Percentiles rank a stretch among this genome's conserved stretches.
Evolutionary conservation across 2,888 invertebrate genomes (phyloP).

Genomic region (Pycnomerus fuliginosus): DNA sequence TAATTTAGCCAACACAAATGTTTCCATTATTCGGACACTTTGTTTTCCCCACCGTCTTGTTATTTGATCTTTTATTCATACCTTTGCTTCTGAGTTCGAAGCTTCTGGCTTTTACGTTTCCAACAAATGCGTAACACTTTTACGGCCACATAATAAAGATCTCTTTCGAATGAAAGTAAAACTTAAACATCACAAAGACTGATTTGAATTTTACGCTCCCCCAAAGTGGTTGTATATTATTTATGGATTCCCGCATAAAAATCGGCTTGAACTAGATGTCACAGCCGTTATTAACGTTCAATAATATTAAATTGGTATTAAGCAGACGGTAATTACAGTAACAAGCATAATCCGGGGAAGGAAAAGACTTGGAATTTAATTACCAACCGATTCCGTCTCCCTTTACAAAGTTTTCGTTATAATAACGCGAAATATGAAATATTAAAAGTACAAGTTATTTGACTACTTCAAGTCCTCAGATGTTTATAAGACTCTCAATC

Average conservation of each 20-base stretch:
- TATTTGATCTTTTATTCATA: constrained; percentile 31
- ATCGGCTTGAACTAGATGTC: constrained; percentile 2
- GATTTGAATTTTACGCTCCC: constrained; percentile 16
- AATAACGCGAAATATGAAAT: constrained; percentile 9
- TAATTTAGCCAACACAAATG: neutral
- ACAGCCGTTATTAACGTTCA: constrained; percentile 2
- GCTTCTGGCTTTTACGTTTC: constrained; percentile 25
- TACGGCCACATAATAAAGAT: constrained; percentile 29
- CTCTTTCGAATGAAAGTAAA: constrained; percentile 26
- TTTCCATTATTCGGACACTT: neutral
- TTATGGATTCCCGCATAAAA: constrained; percentile 15
- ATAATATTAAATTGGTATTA: constrained; percentile 1
- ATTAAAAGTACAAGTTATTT: constrained; percentile 4
- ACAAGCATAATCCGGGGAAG: constrained; percentile 6
- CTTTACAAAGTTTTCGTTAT: too few relatives aligned
- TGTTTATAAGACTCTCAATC: constrained; percentile 22
- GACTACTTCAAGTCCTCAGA: constrained; percentile 10
- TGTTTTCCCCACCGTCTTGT: constrained; percentile 4
- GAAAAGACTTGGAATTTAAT: constrained; percentile 13
- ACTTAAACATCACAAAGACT: constrained; percentile 24
- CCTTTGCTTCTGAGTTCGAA: constrained; percentile 12
- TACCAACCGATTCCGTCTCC: constrained; percentile 1
- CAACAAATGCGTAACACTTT: constrained; percentile 29
- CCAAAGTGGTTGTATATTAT: constrained; percentile 11
- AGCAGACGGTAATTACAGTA: constrained; percentile 5